Evolutionary conservation across 2,113 vertebrate species (phyloP), one percentile per base, ranked within the genome.

Genomic region (Hippocampus guttulatus): DNA sequence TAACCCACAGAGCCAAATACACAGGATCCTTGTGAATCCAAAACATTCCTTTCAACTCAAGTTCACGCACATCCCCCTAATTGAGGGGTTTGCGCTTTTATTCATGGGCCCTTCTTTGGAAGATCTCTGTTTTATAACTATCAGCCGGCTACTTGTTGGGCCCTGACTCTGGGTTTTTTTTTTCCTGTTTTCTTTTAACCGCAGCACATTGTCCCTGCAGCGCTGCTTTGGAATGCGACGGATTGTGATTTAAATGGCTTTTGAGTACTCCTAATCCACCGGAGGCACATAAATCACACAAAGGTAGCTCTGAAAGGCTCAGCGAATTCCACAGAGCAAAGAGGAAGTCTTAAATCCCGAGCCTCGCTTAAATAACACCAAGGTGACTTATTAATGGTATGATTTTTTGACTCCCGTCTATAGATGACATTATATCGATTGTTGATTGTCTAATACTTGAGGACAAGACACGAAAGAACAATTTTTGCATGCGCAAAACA

Each of bases 11-110:
- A 80, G 30, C 47, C 74, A 69, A 74, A 79, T 30, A 75, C 57
- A 88, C 78, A 84, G 79, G 81, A 89, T 85, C 81, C 71, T 84
- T 87, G 76, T 80, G 81, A 87, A 90, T 90, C 87, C 87, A 90
- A 87, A 89, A 87, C 88, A 92, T 92, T 92, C 91, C 91, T 86
- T 87, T 82, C 79, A 82, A 81, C 83, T 90, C 91, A 88, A 85
- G 91, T 89, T 90, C 88, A 91, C 90, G 83, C 91, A 90, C 85
- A 89, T 92, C 84, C 87, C 82, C 77, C 82, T 91, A 92, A 91
- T 90, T 84, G 89, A 85, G 87, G 90, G 89, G 84, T 91, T 91
- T 88, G 89, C 79, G 84, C 86, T 88, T 90, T 91, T 90, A 87
- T 91, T 90, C 85, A 87, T 84, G 81, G 85, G 83, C 82, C 76